Conservation (phyloP, 2,113 vertebrate genomes). For the Calypte anna region DNA sequence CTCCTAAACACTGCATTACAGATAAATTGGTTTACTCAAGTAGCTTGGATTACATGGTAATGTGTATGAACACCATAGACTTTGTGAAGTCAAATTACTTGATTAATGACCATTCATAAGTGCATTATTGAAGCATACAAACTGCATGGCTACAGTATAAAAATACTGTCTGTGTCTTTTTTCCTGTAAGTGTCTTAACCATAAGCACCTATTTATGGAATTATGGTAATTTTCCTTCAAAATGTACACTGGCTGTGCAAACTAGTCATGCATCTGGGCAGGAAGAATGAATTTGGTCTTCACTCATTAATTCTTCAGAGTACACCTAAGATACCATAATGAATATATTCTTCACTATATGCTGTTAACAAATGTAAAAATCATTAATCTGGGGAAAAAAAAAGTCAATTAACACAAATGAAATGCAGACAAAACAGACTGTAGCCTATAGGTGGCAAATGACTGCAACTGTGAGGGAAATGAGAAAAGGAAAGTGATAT, state of each 20-base stretch:
- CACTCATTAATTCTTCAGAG: background rate
- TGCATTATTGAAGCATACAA: background rate
- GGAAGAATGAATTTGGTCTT: background rate
- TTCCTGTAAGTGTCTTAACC: background rate
- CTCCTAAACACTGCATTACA: background rate
- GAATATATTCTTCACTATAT: background rate
- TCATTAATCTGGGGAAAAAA: constrained; percentile 32
- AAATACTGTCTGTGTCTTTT: background rate
- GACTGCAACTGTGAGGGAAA: constrained; percentile 70
- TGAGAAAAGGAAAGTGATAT: constrained; percentile 56
- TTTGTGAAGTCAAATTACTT: background rate
- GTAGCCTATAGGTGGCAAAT: constrained; percentile 72
- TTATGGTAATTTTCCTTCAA: background rate
- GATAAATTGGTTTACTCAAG: background rate
- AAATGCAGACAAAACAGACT: constrained; percentile 68
- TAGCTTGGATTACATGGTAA: background rate
- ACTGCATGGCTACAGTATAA: fast-evolving
- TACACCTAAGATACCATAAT: background rate
- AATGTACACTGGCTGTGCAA: background rate
- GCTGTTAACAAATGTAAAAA: constrained; percentile 25
- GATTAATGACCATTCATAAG: background rate
- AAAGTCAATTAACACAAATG: constrained; percentile 63
- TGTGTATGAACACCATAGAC: background rate
- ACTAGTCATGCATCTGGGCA: background rate
- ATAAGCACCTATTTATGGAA: background rate